These are phyloP conservation scores for Drosophila virilis DNA, from an alignment of 1,140 invertebrate species.

Conservation along the genomic window DNA sequence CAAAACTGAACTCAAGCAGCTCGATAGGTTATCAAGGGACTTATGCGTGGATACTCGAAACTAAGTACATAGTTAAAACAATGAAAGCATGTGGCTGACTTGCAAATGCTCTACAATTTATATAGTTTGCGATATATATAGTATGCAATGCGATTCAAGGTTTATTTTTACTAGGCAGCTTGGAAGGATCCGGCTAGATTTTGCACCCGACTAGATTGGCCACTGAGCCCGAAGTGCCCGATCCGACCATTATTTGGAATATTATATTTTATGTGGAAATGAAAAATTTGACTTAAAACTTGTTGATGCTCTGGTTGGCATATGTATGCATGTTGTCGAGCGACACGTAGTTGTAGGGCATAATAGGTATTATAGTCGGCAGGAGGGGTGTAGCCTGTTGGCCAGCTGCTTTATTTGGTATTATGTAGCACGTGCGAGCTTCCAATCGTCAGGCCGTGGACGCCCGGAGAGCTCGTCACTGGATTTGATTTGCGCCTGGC, in stretches of 20 bases:
- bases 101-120: neutral
- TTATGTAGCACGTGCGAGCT: conserved; percentile 42
- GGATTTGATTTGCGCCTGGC: conserved; percentile 51
- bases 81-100: neutral
- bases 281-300: too few species aligned
- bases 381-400: neutral
- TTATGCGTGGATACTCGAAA: neutral
- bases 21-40: conserved; percentile 24
- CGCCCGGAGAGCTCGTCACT: conserved; percentile 42
- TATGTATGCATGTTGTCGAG: neutral
- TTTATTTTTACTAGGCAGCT: too few species aligned
- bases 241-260: too few species aligned
- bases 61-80: conserved; percentile 2
- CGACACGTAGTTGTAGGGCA: neutral
- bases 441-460: conserved; percentile 31
- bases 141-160: neutral
- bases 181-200: too few species aligned
- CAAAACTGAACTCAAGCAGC: conserved; percentile 4
- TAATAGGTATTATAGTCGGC: neutral
- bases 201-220: too few species aligned
- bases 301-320: too few species aligned
- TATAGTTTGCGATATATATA: neutral
- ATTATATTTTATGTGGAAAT: neutral
- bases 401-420: conserved; percentile 32
- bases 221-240: too few species aligned